Conservation (phyloP, 2,888 invertebrate genomes). For the Eustalomyia histrio region DNA sequence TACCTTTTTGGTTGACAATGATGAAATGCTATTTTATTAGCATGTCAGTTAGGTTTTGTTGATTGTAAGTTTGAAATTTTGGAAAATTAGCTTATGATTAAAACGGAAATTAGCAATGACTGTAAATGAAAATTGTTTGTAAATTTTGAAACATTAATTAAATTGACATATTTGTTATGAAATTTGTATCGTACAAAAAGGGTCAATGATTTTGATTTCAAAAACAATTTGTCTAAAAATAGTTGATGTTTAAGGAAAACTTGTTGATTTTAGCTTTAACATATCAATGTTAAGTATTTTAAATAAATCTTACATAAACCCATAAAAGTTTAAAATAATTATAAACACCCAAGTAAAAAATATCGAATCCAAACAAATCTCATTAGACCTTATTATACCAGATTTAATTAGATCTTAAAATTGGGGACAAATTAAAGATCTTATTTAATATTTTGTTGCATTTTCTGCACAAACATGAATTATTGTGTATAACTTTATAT, state of each 20-base stretch:
- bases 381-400: too few species aligned
- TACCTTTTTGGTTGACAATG: constrained; percentile 46
- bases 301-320: too few species aligned
- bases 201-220: neutral
- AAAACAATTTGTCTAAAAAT: neutral
- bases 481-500: neutral
- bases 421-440: too few species aligned
- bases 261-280: neutral
- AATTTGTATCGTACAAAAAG: neutral
- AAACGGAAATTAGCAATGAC: constrained; percentile 53
- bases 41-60: constrained; percentile 37
- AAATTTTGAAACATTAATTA: constrained; percentile 35
- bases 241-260: neutral
- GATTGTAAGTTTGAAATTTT: constrained; percentile 19
- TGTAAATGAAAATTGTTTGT: constrained; percentile 24
- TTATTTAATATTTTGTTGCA: neutral
- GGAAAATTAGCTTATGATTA: constrained; percentile 44
- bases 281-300: too few species aligned
- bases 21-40: constrained; percentile 60
- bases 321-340: too few species aligned
- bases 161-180: constrained; percentile 14
- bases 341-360: too few species aligned
- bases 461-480: neutral
- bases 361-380: too few species aligned
- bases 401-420: too few species aligned